phyloP scores from a whole-genome alignment of 1,140 invertebrate species.

The Lordiphosa clarofinis region DNA sequence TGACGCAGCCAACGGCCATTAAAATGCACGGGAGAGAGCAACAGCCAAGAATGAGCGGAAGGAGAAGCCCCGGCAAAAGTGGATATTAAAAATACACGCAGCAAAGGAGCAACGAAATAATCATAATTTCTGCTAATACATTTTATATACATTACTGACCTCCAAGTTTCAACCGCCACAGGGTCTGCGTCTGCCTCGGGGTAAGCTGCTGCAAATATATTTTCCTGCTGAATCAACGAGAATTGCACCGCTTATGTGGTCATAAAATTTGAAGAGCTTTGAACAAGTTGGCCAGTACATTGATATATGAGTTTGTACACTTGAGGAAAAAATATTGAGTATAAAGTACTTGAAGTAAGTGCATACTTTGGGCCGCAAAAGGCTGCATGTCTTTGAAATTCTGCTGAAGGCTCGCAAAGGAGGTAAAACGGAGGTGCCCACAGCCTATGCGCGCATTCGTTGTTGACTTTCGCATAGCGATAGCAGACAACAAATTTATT shows the following conservation, averaged over 20 bases:
- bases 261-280: slow-evolving; percentile 61
- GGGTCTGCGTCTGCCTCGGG: too few species aligned
- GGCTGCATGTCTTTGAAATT: too few species aligned
- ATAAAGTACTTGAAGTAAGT: too few species aligned
- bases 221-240: slow-evolving; percentile 48
- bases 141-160: slow-evolving; percentile 64
- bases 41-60: background rate
- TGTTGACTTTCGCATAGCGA: too few species aligned
- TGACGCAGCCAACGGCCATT: slow-evolving; percentile 33
- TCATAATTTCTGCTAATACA: slow-evolving; percentile 78
- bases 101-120: slow-evolving; percentile 71
- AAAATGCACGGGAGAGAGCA: slow-evolving; percentile 52
- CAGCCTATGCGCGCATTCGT: too few species aligned
- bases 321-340: too few species aligned
- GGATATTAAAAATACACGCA: slow-evolving; percentile 73
- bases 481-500: too few species aligned
- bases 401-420: too few species aligned
- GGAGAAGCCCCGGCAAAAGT: slow-evolving; percentile 31
- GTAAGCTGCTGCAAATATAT: slow-evolving; percentile 4
- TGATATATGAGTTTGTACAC: too few species aligned
- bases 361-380: too few species aligned
- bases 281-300: too few species aligned
- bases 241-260: slow-evolving; percentile 61
- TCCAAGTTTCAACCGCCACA: background rate
- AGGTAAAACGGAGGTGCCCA: too few species aligned